Percentiles rank a stretch among this genome's conserved stretches.
Conservation (phyloP, 2,113 vertebrate genomes). For the Scatophagus argus region DNA sequence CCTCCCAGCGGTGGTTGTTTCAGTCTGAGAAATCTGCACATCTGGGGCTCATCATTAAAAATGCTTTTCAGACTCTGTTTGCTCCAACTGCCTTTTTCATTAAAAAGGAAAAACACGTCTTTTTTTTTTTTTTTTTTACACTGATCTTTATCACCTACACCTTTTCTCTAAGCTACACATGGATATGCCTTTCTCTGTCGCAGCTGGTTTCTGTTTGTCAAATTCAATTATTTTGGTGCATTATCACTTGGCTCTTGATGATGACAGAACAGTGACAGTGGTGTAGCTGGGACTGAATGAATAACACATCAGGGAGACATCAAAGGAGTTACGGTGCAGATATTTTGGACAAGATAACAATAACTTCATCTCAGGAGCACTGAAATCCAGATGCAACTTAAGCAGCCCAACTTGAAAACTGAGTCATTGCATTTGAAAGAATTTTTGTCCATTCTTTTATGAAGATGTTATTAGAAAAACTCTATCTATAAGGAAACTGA, state of each 20-base stretch:
- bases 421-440: constrained; percentile 2
- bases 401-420: background rate
- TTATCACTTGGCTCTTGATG: constrained; percentile 29
- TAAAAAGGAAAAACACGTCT: background rate
- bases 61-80: background rate
- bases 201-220: constrained; percentile 21
- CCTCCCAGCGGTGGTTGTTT: constrained; percentile 34
- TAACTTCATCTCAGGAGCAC: constrained; percentile 42
- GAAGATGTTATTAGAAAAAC: too few species aligned
- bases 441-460: background rate
- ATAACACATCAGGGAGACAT: constrained; percentile 70
- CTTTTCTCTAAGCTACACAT: background rate
- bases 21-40: constrained; percentile 46
- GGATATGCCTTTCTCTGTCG: background rate
- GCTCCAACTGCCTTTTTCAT: background rate
- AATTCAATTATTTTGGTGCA: constrained; percentile 16
- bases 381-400: constrained; percentile 47
- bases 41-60: constrained; percentile 39
- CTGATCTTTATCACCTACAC: background rate
- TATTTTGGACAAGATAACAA: constrained; percentile 49
- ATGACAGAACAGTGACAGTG: constrained; percentile 52
- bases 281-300: constrained; percentile 44
- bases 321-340: constrained; percentile 54
- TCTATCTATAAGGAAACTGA: background rate
- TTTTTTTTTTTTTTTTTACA: background rate